These are phyloP conservation scores for Tautogolabrus adspersus DNA, from an alignment of 2,113 vertebrate genomes.

Conservation along the genomic window DNA sequence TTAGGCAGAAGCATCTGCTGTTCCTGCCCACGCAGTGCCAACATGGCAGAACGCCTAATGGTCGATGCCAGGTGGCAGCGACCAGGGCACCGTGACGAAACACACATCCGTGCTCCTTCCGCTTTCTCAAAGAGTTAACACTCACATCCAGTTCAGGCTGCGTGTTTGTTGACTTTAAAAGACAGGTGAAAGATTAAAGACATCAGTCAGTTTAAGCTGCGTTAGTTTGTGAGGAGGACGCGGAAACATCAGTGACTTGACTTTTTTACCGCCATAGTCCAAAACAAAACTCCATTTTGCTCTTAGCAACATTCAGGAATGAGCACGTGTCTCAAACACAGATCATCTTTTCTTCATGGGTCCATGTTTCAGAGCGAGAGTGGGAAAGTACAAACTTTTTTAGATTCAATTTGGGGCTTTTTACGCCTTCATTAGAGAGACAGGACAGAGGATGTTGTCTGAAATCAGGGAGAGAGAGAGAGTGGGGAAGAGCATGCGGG, in stretches of 20 bases:
- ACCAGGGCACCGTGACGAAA: conserved; percentile 36
- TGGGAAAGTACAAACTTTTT: not conserved
- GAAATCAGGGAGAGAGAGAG: too few relatives aligned
- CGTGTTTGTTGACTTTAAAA: not conserved
- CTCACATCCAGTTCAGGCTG: not conserved
- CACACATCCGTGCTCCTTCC: conserved; percentile 40
- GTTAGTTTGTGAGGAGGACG: not conserved
- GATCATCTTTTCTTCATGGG: conserved; percentile 29
- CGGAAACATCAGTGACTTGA: not conserved
- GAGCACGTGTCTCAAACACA: conserved; percentile 4
- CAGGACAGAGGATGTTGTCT: too few relatives aligned
- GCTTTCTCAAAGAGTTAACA: conserved; percentile 13
- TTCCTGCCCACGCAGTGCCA: conserved; percentile 51
- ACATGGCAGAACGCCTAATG: conserved; percentile 55
- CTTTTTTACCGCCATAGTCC: not conserved
- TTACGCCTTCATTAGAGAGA: too few relatives aligned
- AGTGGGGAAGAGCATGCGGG: too few relatives aligned
- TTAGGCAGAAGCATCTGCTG: conserved; percentile 54
- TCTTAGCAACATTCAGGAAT: not conserved
- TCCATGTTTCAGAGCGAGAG: conserved; percentile 8
- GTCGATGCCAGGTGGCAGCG: conserved; percentile 55
- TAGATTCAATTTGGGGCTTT: too few relatives aligned
- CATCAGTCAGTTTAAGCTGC: not conserved
- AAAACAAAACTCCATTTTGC: not conserved
- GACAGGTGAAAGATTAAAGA: not conserved